Evolutionary conservation across 1,140 invertebrate species (phyloP).

Genomic region (Oryctes rhinoceros): DNA sequence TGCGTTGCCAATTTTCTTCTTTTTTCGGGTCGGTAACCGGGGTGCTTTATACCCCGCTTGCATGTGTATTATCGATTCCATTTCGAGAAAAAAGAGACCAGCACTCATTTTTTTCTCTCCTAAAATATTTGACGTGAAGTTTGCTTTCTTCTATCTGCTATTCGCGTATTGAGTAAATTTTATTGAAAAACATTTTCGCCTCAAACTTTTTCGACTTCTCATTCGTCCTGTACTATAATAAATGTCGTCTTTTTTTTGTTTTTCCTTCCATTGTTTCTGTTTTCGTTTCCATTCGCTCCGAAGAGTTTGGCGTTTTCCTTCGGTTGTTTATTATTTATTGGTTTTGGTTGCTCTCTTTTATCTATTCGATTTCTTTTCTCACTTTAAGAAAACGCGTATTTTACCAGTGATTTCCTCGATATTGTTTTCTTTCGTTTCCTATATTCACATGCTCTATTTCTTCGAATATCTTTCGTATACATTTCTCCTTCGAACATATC

Average conservation of each 20-base stretch:
- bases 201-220: constrained; percentile 27
- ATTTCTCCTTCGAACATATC: not conserved
- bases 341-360: constrained; percentile 22
- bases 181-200: constrained; percentile 33
- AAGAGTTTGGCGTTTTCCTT: constrained; percentile 17
- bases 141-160: constrained; percentile 17
- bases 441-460: constrained; percentile 5
- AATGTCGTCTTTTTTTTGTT: constrained; percentile 29
- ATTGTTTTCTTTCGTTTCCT: constrained; percentile 20
- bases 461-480: not conserved
- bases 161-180: constrained; percentile 27
- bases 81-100: not conserved
- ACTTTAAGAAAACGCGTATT: constrained; percentile 7
- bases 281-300: constrained; percentile 7
- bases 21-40: not conserved
- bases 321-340: constrained; percentile 35
- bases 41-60: not conserved
- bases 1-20: not conserved
- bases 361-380: constrained; percentile 37
- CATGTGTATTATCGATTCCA: constrained; percentile 27
- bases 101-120: constrained; percentile 21
- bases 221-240: constrained; percentile 23
- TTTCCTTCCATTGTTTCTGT: constrained; percentile 17
- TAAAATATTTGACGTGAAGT: constrained; percentile 35
- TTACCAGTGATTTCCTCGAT: constrained; percentile 24